Conservation (phyloP, 1,140 invertebrate species). For the Ceratosolen solmsi region DNA sequence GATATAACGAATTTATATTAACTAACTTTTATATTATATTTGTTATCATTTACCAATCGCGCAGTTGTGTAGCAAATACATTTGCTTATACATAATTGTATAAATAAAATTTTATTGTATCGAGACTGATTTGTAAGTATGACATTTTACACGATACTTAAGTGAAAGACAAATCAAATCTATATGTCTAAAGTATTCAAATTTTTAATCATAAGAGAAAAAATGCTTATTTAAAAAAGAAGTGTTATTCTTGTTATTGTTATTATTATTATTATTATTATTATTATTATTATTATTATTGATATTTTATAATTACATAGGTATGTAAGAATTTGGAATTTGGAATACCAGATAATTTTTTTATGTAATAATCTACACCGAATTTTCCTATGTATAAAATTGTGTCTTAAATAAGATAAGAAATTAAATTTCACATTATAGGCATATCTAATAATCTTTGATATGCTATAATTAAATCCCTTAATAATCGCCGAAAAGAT, state of each 20-base stretch:
- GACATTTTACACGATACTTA: constrained; percentile 17
- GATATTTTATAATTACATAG: background rate
- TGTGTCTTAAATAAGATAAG: background rate
- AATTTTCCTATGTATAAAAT: background rate
- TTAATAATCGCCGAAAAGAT: background rate
- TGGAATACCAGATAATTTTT: background rate
- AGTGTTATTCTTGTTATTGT: background rate
- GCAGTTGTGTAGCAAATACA: constrained; percentile 21
- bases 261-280: background rate
- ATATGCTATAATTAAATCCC: background rate
- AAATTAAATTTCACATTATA: background rate
- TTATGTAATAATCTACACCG: background rate
- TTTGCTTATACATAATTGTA: constrained; percentile 22
- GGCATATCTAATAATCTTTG: background rate
- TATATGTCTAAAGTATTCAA: constrained; percentile 6
- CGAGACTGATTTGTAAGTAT: constrained; percentile 39
- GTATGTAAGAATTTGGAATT: background rate
- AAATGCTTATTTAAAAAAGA: background rate
- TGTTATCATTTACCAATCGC: constrained; percentile 5
- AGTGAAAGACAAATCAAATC: constrained; percentile 18
- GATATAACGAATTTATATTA: background rate
- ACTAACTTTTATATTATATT: constrained; percentile 1
- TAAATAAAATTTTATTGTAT: constrained; percentile 15
- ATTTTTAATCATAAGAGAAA: background rate
- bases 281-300: background rate